A percentile compares a stretch with the other conserved stretches of the same genome.
Evolutionary conservation across 2,113 vertebrate species (phyloP).

Genomic region (Myodes glareolus): DNA sequence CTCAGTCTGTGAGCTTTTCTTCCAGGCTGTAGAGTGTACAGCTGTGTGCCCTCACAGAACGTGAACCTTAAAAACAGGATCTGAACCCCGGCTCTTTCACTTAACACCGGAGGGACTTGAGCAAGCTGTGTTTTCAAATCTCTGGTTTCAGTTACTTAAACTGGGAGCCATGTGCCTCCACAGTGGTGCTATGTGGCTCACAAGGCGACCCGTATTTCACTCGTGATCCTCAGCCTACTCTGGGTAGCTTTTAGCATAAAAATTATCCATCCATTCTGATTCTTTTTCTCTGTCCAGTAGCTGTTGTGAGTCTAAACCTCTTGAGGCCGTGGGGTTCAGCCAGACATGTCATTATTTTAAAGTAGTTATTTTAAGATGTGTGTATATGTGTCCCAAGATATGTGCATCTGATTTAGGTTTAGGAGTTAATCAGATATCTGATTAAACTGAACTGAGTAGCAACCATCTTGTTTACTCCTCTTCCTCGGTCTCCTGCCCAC

Average conservation of each 20-base stretch:
- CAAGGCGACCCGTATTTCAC: background rate
- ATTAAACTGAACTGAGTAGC: background rate
- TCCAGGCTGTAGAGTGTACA: background rate
- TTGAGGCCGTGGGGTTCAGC: background rate
- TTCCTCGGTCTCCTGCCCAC: no score
- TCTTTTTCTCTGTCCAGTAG: background rate
- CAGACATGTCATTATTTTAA: background rate
- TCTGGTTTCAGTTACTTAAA: constrained; percentile 13
- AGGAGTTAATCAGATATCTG: constrained; percentile 30
- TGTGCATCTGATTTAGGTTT: background rate
- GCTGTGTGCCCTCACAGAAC: background rate
- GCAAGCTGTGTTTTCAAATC: constrained; percentile 1
- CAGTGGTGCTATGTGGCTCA: background rate
- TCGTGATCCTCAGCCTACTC: background rate
- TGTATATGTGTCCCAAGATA: background rate
- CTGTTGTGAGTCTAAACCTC: background rate
- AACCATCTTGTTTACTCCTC: background rate
- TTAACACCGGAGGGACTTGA: background rate
- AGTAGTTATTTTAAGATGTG: background rate
- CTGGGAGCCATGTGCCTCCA: background rate
- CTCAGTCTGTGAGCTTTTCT: background rate
- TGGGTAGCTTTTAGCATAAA: background rate
- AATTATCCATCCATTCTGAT: background rate
- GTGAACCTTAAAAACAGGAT: background rate
- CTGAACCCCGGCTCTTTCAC: background rate